Conservation (phyloP, 2,113 vertebrate genomes). For the Heterocephalus glaber region DNA sequence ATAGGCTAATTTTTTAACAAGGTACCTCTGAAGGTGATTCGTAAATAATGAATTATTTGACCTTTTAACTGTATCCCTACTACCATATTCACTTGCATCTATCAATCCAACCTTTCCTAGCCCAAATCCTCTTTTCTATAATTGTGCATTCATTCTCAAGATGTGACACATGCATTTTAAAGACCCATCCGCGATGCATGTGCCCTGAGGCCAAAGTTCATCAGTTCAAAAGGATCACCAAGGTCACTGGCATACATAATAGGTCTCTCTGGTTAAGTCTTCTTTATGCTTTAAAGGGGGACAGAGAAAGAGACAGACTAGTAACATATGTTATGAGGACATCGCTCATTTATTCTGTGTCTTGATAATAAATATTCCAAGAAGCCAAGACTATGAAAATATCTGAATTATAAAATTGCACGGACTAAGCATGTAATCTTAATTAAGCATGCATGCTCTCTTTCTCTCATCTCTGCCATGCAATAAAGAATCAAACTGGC, state of each 20-base stretch:
- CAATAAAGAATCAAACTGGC: neutral
- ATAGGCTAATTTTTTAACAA: conserved; percentile 58
- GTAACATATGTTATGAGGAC: neutral
- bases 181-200: conserved; percentile 52
- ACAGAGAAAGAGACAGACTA: neutral
- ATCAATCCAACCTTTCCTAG: conserved; percentile 7
- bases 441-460: neutral
- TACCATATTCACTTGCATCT: neutral
- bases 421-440: neutral
- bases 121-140: neutral
- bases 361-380: conserved; percentile 48
- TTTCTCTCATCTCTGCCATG: neutral
- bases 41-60: conserved; percentile 71
- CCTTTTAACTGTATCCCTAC: conserved; percentile 53
- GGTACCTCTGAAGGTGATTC: conserved; percentile 65
- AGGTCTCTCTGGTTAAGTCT: neutral
- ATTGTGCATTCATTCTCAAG: conserved; percentile 42
- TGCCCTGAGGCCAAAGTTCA: conserved; percentile 73
- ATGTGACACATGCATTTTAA: conserved; percentile 68
- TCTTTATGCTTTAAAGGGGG: neutral
- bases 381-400: conserved; percentile 45
- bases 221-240: conserved; percentile 68
- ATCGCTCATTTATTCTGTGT: conserved; percentile 22
- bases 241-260: conserved; percentile 45
- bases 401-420: neutral